Base-by-base conservation (phyloP, 2,888 invertebrate genomes). In the Nomada ferruginata region DNA sequence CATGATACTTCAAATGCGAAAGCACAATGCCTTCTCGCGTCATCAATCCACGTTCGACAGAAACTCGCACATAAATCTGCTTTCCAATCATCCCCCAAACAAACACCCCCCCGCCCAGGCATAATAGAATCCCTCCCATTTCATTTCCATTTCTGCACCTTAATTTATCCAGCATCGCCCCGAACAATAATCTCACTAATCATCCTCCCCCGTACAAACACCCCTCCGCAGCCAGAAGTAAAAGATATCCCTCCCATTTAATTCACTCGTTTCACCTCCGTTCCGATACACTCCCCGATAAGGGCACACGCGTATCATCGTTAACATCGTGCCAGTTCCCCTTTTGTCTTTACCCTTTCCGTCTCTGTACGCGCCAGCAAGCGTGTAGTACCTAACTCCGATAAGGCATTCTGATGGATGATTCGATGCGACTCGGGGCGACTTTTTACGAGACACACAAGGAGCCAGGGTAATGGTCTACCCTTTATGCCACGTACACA, bases 381-480 rank as follows among this genome's bases (percentile, higher is more conserved):
- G 36, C 68, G 29, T 26, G 42, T 42, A 52, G 23, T 23, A 52
- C 5, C 57, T 23, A 36, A 44, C 23, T 23, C 50, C 71, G 71
- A 82, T 76, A 76, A 82, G 71, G 63, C 76, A 47, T 76, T 36
- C 82, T 82, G 82, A 82, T 72, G 82, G 71, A 82, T 82, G 82
- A 82, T 36, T 50, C 42, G 55, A 61, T 57, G 76, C 68, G 71
- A 82, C 55, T 50, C 42, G 55, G 59, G 63, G 76, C 59, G 63
- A 82, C 71, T 82, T 82, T 82, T 82, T 82, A 82, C 71, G 63
- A 68, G 82, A 63, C 82, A 76, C 71, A 68, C 44, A 59, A 64
- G 76, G 63, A 64, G 68, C 61, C 15, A 11, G 70, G 59, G 69
- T 81, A 80, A 80, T 80, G 74, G 81, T 68, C 55, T 57, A 76